Percentiles rank a stretch among this genome's conserved stretches.
These are phyloP conservation scores for Choreutis nemorana DNA, from an alignment of 2,888 invertebrate species.

Conservation along the genomic window DNA sequence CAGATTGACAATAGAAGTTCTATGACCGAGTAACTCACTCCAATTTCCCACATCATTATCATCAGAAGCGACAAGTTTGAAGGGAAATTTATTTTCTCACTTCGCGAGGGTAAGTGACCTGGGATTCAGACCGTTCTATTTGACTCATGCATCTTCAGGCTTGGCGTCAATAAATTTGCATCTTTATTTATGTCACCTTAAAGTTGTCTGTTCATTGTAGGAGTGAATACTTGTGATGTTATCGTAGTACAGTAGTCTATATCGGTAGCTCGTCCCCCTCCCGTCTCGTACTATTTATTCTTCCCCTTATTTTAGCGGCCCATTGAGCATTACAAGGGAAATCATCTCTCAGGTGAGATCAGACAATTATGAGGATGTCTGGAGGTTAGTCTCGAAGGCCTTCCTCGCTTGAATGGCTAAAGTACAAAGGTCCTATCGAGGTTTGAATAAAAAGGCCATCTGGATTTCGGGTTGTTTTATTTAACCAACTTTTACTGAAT, in stretches of 20 bases:
- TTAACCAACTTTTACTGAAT: constrained; percentile 1
- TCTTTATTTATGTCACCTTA: neutral
- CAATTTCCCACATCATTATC: too few species aligned
- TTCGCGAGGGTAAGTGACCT: constrained; percentile 47
- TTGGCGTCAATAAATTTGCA: neutral
- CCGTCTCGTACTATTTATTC: constrained; percentile 40
- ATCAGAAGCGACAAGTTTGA: too few species aligned
- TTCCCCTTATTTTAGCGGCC: constrained; percentile 24
- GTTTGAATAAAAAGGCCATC: constrained; percentile 4
- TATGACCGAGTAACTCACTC: too few species aligned
- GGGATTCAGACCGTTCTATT: constrained; percentile 27
- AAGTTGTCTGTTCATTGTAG: neutral
- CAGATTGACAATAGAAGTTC: too few species aligned
- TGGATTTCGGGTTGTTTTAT: constrained; percentile 4
- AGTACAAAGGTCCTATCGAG: neutral
- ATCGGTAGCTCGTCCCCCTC: constrained; percentile 27
- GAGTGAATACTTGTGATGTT: neutral
- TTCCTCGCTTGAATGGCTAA: too few species aligned
- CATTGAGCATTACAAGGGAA: constrained; percentile 31
- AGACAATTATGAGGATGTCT: too few species aligned
- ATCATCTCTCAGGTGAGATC: constrained; percentile 18
- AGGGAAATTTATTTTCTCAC: constrained; percentile 36
- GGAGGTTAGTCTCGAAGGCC: too few species aligned
- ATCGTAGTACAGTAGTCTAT: constrained; percentile 22
- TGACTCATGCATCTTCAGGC: too few species aligned